Conservation (phyloP, 2,888 invertebrate species). For the Cheiracanthium punctorium region DNA sequence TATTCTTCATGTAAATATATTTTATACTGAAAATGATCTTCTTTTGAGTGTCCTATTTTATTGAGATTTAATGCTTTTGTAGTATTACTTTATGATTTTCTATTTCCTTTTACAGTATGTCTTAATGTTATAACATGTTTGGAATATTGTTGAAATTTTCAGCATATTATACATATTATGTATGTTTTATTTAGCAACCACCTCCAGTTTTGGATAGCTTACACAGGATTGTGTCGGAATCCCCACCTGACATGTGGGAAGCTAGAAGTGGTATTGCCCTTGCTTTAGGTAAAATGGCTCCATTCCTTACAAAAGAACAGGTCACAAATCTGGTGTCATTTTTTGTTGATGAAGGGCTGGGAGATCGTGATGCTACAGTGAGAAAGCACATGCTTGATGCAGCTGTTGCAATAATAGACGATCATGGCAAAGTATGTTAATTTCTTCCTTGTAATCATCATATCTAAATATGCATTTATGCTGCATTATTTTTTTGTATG, state of each 20-base stretch:
- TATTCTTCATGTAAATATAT: too few relatives aligned
- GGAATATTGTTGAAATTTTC: too few relatives aligned
- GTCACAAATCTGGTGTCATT: conserved; percentile 86
- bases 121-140: too few relatives aligned
- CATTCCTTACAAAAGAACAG: conserved; percentile 82
- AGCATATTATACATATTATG: too few relatives aligned
- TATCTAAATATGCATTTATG: too few relatives aligned
- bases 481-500: too few relatives aligned
- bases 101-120: too few relatives aligned
- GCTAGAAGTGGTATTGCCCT: conserved; percentile 91
- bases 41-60: too few relatives aligned
- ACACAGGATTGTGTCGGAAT: conserved; percentile 86
- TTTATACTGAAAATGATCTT: too few relatives aligned
- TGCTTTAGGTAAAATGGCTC: conserved; percentile 87
- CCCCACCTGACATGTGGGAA: conserved; percentile 90
- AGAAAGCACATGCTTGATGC: conserved; percentile 94
- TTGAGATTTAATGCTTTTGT: too few relatives aligned
- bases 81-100: too few relatives aligned
- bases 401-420: conserved; percentile 91
- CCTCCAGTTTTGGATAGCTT: conserved; percentile 92
- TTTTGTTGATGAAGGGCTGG: conserved; percentile 88
- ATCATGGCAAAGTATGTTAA: conserved; percentile 90
- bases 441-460: too few relatives aligned
- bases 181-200: conserved; percentile 83
- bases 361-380: conserved; percentile 88